Evolutionary conservation across 1,140 invertebrate genomes (phyloP).

Genomic region (Zaprionus ornatus): DNA sequence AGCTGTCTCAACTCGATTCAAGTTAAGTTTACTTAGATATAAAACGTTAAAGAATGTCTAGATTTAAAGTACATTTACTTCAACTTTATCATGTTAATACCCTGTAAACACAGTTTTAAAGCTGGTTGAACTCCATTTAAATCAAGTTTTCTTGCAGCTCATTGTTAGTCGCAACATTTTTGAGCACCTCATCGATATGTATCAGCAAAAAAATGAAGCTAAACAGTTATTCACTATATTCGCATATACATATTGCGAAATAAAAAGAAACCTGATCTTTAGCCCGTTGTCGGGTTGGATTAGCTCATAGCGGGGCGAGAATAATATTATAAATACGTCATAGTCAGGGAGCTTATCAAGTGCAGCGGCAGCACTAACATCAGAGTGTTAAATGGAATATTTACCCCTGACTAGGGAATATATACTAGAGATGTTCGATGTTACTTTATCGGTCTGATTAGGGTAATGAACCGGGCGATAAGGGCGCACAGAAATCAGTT

Average conservation of each 20-base stretch:
- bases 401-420: not conserved
- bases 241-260: conserved; percentile 32
- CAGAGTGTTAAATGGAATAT: not conserved
- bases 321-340: conserved; percentile 15
- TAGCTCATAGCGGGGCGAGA: conserved; percentile 9
- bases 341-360: conserved; percentile 19
- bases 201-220: not conserved
- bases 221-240: conserved; percentile 25
- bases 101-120: not conserved
- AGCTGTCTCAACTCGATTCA: too few relatives aligned
- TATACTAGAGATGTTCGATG: conserved; percentile 1
- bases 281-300: conserved; percentile 5
- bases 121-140: not conserved
- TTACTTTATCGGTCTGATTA: conserved; percentile 25
- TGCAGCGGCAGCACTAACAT: not conserved
- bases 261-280: conserved; percentile 24
- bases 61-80: not conserved
- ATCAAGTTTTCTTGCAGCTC: not conserved
- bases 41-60: too few relatives aligned
- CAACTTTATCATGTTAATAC: not conserved
- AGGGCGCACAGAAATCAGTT: conserved; percentile 10
- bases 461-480: conserved; percentile 23
- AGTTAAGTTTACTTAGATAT: too few relatives aligned
- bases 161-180: too few relatives aligned
- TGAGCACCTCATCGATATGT: conserved; percentile 7